Percentiles rank a stretch among this genome's conserved stretches.
These are phyloP conservation scores for Rhagium mordax DNA, from an alignment of 2,888 invertebrate species.

Conservation along the genomic window DNA sequence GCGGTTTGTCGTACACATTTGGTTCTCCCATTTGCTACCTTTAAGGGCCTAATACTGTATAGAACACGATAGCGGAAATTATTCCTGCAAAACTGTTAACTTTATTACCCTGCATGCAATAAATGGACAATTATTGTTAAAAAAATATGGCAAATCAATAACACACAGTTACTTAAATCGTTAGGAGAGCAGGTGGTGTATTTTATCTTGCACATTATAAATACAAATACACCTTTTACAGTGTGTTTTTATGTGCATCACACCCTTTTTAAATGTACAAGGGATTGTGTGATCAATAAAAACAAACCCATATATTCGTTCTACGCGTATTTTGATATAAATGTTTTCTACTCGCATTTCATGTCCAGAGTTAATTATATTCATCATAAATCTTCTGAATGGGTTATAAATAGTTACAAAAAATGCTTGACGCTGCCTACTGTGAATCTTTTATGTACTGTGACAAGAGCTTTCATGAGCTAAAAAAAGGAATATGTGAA, in stretches of 20 bases:
- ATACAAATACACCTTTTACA: slow-evolving; percentile 13
- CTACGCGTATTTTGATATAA: background rate
- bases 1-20: too few relatives aligned
- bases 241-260: background rate
- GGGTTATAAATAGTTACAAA: background rate
- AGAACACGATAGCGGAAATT: too few relatives aligned
- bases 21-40: too few relatives aligned
- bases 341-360: background rate
- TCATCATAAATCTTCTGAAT: background rate
- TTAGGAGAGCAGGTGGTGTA: background rate
- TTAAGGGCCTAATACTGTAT: too few relatives aligned
- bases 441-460: background rate
- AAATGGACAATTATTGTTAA: background rate
- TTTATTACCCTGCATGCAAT: background rate
- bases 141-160: background rate
- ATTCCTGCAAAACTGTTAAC: too few relatives aligned
- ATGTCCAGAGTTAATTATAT: background rate
- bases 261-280: background rate
- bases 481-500: background rate
- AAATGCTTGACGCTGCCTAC: background rate
- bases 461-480: background rate
- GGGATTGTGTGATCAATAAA: background rate
- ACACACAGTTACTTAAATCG: background rate
- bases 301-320: slow-evolving; percentile 4
- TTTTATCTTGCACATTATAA: background rate